Base-by-base conservation (phyloP, 2,113 vertebrate species). In the Leptocoma aspasia region DNA sequence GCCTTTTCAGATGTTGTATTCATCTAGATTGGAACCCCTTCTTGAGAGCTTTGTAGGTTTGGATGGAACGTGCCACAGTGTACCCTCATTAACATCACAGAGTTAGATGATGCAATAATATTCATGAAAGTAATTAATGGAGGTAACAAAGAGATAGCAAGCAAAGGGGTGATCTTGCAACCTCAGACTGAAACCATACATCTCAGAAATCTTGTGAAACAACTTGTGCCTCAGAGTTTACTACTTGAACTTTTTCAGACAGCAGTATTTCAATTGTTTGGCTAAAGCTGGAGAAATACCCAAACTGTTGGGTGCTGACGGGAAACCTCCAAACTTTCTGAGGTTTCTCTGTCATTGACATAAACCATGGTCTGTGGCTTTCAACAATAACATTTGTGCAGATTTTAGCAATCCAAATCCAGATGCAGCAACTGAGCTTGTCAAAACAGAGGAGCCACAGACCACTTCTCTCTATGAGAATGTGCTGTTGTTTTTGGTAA, bases 311-410 rank as follows among this genome's bases (percentile, higher is more conserved):
- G 88, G 90, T 91, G 82, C 80, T 93, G 92, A 68, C 28, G 79
- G 92, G 76, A 95, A 96, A 93, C 76, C 75, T 94, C 92, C 79
- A 89, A 41, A 86, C 68, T 94, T 83, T 91, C 56, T 94, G 95
- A 96, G 90, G 88, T 81, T 96, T 95, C 72, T 95, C 76, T 92
- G 37, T 60, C 90, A 83, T 27, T 86, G 88, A 83, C 79, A 96
- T 42, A 92, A 94, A 81, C 86, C 72, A 79, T 13, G 28, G 69
- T 71, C 82, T 96, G 95, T 89, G 94, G 96, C 80, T 96, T 96
- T 93, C 94, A 95, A 92, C 94, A 97, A 90, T 88, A 97, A 96
- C 60, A 85, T 76, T 76, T 94, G 78, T 85, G 82, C 92, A 96
- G 91, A 93, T 94, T 93, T 95, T 95, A 96, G 93, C 85, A 94